phyloP scores from a whole-genome alignment of 2,888 invertebrate genomes.

The Nebria salina region DNA sequence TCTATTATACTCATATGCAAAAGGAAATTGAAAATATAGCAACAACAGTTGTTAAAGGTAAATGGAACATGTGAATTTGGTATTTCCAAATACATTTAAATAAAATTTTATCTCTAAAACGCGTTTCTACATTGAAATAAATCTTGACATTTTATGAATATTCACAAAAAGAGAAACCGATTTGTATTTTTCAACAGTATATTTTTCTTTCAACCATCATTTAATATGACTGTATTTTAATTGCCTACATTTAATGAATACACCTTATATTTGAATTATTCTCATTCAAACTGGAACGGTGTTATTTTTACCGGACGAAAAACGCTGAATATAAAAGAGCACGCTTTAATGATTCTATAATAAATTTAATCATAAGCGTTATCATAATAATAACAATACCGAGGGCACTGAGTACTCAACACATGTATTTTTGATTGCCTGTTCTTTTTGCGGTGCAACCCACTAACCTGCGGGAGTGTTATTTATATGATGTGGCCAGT shows the following conservation, averaged over 20 bases:
- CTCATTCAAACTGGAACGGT: neutral
- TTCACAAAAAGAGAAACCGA: too few species aligned
- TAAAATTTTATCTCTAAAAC: neutral
- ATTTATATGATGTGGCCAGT: conserved; percentile 2
- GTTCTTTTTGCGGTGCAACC: neutral
- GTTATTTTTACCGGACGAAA: too few species aligned
- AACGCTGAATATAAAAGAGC: neutral
- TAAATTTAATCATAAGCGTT: neutral
- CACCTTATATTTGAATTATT: neutral
- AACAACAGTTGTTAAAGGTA: conserved; percentile 9
- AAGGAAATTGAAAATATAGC: conserved; percentile 18
- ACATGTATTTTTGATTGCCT: neutral
- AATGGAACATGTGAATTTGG: conserved; percentile 19
- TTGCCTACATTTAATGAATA: neutral
- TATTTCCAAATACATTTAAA: conserved; percentile 11
- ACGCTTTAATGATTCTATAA: neutral
- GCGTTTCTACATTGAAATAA: neutral
- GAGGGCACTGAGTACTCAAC: neutral
- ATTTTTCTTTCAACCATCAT: neutral
- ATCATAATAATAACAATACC: neutral
- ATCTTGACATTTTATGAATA: neutral
- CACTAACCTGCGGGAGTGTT: neutral
- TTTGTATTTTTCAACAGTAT: neutral
- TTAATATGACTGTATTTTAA: too few species aligned
- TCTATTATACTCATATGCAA: conserved; percentile 13